Evolutionary conservation across 2,113 vertebrate genomes (phyloP), one percentile per base, ranked within the genome.

Genomic region (Sminthopsis crassicaudata): DNA sequence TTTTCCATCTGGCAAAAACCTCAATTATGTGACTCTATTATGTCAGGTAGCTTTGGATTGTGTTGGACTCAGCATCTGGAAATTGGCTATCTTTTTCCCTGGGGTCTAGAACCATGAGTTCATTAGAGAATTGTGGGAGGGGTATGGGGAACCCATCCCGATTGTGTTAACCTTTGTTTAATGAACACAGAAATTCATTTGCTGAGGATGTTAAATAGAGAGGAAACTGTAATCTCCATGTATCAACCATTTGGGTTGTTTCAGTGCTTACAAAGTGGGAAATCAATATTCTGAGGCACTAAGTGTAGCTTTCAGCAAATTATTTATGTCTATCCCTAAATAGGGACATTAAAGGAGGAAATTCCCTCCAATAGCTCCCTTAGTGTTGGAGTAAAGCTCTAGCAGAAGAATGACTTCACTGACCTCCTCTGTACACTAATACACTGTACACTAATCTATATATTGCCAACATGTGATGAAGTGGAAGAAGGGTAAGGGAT

Each of bases 171-270:
- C 91, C 55, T 12, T 92, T 50, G 30, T 55, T 96, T 52, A 92
- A 94, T 23, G 50, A 50, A 94, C 5, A 51, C 22, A 30, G 91
- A 23, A 51, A 84, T 92, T 92, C 46, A 90, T 94, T 88, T 52
- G 36, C 30, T 8, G 2, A 24, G 91, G 30, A 46, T 46, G 89
- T 90, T 92, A 88, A 90, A n/a, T 14, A 88, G 54, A 30, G 52
- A 92, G 46, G 57, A 84, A 88, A 89, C 46, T 22, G 0, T 46
- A 54, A 22, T 36, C 91, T 52, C 91, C n/a, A 23, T 54, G 27
- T 90, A 24, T 46, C 25, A 46, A 76, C 26, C 26, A 54, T 42
- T 93, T 5, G 30, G 46, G 36, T 51, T 14, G 42, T 92, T 91
- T 95, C 67, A 92, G n/a, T 84, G n/a, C 19, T 25, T 7, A 2